Evolutionary conservation across 2,113 vertebrate species (phyloP), one percentile per base, ranked within the genome.

Genomic region (Piprites chloris): DNA sequence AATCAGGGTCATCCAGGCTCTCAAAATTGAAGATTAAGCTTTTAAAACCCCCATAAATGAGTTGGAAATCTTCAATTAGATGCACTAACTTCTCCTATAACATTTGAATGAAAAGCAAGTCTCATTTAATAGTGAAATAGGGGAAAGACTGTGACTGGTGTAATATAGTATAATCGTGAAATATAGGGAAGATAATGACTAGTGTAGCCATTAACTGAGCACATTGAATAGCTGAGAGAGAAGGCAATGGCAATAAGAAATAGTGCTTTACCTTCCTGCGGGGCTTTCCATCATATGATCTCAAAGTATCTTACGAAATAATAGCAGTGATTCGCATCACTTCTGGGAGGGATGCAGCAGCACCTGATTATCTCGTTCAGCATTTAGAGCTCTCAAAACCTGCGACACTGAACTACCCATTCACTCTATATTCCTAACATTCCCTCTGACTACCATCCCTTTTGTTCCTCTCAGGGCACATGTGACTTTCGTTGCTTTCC

Each of bases 51-150:
- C 53, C 53, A 73, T 89, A 95, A 91, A 95, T 85, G 93, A 96
- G 59, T 93, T 82, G 92, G 79, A 94, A 94, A 90, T 55, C 78
- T 93, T 95, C 85, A 95, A 77, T 92, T 97, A 94, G 79, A 68
- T 1, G 4, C 79, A 93, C 67, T 97, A 96, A 96, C 75, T 94
- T 95, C 85, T 95, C 84, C 85, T 94, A 93, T 94, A 96, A 94
- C 35, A 94, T 90, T 77, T 65, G 39, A 95, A 94, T 93, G 85
- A 95, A 95, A 96, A 90, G 82, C 81, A 93, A 95, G 83, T 81
- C 92, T 88, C 72, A 86, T 95, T 95, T 95, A 96, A 88, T 55
- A 92, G 59, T 90, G 92, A 96, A 96, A 95, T 83, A 91, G 35
- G 19, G 35, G 78, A 67, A 90, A 32, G 55, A 92, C 17, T 93